A percentile compares a stretch with the other conserved stretches of the same genome.
phyloP scores from a whole-genome alignment of 2,888 invertebrate species.

The Drosophila lacicola region DNA sequence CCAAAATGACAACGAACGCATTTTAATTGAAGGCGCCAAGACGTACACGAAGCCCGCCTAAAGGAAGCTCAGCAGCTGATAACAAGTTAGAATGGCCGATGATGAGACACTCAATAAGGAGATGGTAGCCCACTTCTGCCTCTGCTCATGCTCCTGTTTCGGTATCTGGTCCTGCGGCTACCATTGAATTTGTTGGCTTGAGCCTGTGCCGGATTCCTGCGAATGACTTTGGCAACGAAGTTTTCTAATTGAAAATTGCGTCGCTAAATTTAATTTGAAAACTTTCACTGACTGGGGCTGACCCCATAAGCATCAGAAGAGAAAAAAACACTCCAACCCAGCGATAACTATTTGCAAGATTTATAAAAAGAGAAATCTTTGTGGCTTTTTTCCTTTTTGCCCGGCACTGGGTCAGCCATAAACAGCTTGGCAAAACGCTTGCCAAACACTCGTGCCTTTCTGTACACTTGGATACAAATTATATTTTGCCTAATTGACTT shows the following conservation, averaged over 20 bases:
- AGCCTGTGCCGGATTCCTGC: constrained; percentile 31
- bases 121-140: constrained; percentile 9
- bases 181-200: constrained; percentile 45
- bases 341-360: constrained; percentile 56
- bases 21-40: constrained; percentile 72
- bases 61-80: constrained; percentile 33
- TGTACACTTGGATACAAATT: constrained; percentile 20
- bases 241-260: constrained; percentile 81
- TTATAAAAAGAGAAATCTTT: constrained; percentile 38
- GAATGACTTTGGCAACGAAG: constrained; percentile 68
- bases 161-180: constrained; percentile 24
- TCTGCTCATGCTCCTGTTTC: neutral
- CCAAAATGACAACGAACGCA: constrained; percentile 80
- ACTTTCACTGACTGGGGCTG: constrained; percentile 75
- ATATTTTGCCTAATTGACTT: constrained; percentile 73
- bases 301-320: constrained; percentile 41
- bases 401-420: constrained; percentile 37
- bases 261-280: constrained; percentile 80
- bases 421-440: constrained; percentile 40
- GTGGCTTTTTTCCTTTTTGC: constrained; percentile 1
- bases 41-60: constrained; percentile 16
- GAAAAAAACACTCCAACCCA: constrained; percentile 7
- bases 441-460: constrained; percentile 24
- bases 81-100: constrained; percentile 56
- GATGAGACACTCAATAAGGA: constrained; percentile 59